Evolutionary conservation across 1,140 invertebrate species (phyloP).

Genomic region (Papilio polytes): DNA sequence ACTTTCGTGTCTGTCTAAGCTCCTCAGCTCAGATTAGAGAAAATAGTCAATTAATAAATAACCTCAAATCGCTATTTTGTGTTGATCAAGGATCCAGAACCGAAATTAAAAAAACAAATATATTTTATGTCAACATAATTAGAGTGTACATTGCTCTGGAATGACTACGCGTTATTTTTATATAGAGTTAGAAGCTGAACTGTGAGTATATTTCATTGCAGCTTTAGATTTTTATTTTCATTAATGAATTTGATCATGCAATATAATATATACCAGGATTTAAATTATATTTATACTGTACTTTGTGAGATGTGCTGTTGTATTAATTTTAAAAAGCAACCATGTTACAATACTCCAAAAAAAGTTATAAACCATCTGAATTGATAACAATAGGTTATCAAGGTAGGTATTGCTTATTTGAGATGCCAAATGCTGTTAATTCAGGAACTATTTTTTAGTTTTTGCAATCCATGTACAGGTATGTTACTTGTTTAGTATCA

Average conservation of each 20-base stretch:
- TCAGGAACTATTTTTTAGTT: not conserved
- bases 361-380: not conserved
- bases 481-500: no score
- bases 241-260: not conserved
- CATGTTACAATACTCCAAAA: not conserved
- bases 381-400: not conserved
- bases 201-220: conserved; percentile 28
- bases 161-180: conserved; percentile 35
- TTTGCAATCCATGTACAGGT: no score
- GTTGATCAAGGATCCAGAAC: not conserved
- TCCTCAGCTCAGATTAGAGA: no score
- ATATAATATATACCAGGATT: not conserved
- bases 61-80: not conserved
- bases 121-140: not conserved
- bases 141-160: not conserved
- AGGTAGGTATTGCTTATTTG: not conserved
- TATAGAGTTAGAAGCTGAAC: conserved; percentile 33
- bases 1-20: no score
- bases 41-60: not conserved
- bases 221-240: not conserved
- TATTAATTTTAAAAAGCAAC: not conserved
- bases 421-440: not conserved
- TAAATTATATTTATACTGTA: not conserved
- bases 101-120: not conserved
- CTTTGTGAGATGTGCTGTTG: not conserved